These are phyloP conservation scores for Scolopax rusticola DNA, from an alignment of 2,797 vertebrate species.

Conservation along the genomic window DNA sequence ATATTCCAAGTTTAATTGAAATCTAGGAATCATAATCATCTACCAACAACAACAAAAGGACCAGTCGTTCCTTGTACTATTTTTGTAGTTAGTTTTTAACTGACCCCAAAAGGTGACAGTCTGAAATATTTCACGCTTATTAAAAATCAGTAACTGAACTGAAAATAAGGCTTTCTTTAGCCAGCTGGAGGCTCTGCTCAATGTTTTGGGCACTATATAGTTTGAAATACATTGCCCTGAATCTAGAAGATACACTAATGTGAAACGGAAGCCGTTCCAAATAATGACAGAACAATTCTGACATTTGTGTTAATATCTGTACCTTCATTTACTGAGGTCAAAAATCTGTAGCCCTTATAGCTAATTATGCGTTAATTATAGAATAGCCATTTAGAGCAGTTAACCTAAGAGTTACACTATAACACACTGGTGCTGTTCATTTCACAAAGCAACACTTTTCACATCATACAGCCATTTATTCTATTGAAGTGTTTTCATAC, in stretches of 20 bases:
- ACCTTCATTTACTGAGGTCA: background rate
- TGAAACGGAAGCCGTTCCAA: background rate
- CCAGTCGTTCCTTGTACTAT: background rate
- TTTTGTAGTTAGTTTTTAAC: background rate
- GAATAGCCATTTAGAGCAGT: background rate
- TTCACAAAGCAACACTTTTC: background rate
- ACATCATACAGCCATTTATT: background rate
- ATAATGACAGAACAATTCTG: background rate
- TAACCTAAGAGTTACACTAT: background rate
- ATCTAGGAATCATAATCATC: background rate
- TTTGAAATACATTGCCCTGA: background rate
- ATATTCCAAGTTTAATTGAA: background rate
- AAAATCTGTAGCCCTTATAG: background rate
- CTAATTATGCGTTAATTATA: background rate
- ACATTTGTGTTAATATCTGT: background rate
- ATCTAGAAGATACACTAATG: background rate
- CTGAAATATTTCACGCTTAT: background rate
- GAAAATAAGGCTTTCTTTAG: background rate
- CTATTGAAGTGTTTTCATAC: background rate
- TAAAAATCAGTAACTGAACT: background rate
- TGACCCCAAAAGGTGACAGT: background rate
- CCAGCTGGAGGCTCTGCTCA: background rate
- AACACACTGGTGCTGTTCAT: background rate
- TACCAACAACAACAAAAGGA: background rate
- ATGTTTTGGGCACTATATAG: background rate